Conservation (phyloP, 2,888 invertebrate genomes). For the Epirrhoe tristata region DNA sequence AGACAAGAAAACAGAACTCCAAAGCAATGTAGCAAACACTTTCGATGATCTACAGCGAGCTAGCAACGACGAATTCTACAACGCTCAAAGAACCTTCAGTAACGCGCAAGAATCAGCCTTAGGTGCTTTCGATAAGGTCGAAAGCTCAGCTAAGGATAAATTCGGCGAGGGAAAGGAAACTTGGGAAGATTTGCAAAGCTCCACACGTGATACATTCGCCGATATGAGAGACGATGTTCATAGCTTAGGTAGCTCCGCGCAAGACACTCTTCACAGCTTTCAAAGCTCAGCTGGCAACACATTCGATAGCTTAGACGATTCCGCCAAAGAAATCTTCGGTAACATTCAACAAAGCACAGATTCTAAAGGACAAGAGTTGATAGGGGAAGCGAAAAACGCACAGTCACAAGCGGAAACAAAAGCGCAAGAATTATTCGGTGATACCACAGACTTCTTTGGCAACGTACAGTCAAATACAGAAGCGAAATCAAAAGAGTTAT, state of each 20-base stretch:
- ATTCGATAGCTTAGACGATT: constrained; percentile 79
- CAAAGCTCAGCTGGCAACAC: constrained; percentile 81
- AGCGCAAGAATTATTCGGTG: constrained; percentile 62
- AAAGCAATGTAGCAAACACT: constrained; percentile 59
- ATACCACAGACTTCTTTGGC: constrained; percentile 60
- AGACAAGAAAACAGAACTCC: constrained; percentile 65
- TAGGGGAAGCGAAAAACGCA: constrained; percentile 57
- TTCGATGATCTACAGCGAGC: constrained; percentile 52
- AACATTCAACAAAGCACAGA: constrained; percentile 63
- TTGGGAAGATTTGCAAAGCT: constrained; percentile 78
- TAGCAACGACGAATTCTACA: constrained; percentile 60
- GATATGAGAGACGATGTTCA: constrained; percentile 73
- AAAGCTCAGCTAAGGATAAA: constrained; percentile 80
- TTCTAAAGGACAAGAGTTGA: constrained; percentile 65
- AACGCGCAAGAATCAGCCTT: constrained; percentile 76
- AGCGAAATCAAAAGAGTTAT: constrained; percentile 69
- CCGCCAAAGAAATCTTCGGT: constrained; percentile 65
- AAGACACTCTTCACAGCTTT: constrained; percentile 78
- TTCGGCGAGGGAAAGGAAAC: constrained; percentile 69
- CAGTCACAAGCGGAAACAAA: constrained; percentile 60
- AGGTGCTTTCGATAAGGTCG: constrained; percentile 78
- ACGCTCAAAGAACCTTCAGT: constrained; percentile 69
- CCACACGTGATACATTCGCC: constrained; percentile 76
- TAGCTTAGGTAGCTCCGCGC: constrained; percentile 72
- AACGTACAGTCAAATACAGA: constrained; percentile 62